These are phyloP conservation scores for Hypotaenidia philippensis DNA, from an alignment of 2,797 vertebrate genomes.

Conservation along the genomic window DNA sequence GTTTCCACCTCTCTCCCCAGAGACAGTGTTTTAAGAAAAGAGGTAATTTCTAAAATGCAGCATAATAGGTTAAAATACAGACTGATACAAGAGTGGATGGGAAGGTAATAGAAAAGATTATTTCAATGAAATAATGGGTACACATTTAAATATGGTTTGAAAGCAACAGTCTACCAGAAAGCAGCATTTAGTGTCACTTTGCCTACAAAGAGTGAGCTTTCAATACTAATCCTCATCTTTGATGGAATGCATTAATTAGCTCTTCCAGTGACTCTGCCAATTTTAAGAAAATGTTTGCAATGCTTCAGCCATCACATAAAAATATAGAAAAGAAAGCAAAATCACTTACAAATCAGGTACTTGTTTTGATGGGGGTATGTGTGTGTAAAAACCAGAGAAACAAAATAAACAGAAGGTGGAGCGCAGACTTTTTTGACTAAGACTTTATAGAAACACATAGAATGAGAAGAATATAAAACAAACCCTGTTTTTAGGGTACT, in stretches of 20 bases:
- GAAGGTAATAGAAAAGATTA: neutral
- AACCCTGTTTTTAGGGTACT: neutral
- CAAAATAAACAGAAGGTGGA: neutral
- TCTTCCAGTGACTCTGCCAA: neutral
- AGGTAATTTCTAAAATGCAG: neutral
- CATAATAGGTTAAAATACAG: neutral
- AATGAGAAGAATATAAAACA: neutral
- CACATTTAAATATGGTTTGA: neutral
- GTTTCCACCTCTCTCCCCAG: neutral
- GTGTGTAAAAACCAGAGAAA: neutral
- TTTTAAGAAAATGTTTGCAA: neutral
- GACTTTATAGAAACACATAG: neutral
- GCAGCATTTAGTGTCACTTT: neutral
- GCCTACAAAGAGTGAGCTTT: neutral
- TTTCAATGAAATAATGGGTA: neutral
- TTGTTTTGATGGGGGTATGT: neutral
- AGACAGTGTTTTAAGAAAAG: neutral
- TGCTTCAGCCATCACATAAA: neutral
- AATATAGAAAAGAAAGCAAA: neutral
- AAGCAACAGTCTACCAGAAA: neutral
- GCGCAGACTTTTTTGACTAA: neutral
- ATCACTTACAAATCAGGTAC: neutral
- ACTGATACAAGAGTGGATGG: neutral
- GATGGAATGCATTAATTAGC: neutral
- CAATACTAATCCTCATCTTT: neutral